Percentiles rank a stretch among this genome's conserved stretches.
Conservation (phyloP, 2,113 vertebrate species). For the Aegotheles bennettii region DNA sequence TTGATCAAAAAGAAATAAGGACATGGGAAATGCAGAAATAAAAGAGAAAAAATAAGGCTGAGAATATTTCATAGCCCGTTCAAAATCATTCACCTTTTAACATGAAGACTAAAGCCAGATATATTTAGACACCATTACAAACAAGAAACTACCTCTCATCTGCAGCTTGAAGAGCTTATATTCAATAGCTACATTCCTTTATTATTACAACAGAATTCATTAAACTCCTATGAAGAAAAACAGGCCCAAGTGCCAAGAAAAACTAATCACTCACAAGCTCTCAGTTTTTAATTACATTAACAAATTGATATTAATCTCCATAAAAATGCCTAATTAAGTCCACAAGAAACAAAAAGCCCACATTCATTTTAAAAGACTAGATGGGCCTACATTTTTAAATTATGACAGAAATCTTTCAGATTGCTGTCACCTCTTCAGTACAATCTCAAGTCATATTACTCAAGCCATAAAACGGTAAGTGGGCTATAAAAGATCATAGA, state of each 20-base stretch:
- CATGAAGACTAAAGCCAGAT: background rate
- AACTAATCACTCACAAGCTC: background rate
- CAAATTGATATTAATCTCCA: background rate
- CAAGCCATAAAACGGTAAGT: background rate
- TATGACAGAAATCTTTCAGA: background rate
- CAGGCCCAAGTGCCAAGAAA: conserved; percentile 3
- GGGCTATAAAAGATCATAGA: background rate
- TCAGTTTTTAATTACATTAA: background rate
- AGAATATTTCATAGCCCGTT: background rate
- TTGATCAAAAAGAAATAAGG: background rate
- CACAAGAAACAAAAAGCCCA: background rate
- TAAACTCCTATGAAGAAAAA: background rate
- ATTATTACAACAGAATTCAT: background rate
- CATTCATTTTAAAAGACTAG: background rate
- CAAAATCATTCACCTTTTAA: background rate
- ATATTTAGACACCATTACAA: background rate
- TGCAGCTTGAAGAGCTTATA: background rate
- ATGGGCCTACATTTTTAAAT: background rate
- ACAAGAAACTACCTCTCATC: background rate
- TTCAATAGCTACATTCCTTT: background rate
- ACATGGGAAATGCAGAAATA: background rate
- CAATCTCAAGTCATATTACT: background rate
- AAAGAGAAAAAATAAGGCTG: background rate
- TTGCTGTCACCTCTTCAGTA: background rate
- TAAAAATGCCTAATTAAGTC: background rate